These are phyloP conservation scores for Agraylea sexmaculata DNA, from an alignment of 1,140 invertebrate genomes.

Conservation along the genomic window DNA sequence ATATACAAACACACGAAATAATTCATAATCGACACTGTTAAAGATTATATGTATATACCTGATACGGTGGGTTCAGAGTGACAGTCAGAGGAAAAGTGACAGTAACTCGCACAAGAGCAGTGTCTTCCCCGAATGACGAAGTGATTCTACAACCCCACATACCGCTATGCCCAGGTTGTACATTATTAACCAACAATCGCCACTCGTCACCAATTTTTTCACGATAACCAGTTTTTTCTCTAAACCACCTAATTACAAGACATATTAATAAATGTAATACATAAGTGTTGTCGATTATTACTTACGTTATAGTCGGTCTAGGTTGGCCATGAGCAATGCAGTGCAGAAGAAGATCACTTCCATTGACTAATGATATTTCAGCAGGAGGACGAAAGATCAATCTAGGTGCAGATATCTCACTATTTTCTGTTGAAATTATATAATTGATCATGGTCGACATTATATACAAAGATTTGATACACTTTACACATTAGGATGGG, in stretches of 20 bases:
- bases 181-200: conserved; percentile 5
- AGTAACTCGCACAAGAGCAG: conserved; percentile 6
- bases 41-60: conserved; percentile 7
- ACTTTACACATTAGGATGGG: too few relatives aligned
- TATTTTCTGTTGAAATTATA: too few relatives aligned
- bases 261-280: too few relatives aligned
- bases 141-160: conserved; percentile 15
- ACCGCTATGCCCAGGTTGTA: conserved; percentile 3
- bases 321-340: conserved; percentile 61
- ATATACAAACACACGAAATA: background rate
- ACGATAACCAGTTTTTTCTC: too few relatives aligned
- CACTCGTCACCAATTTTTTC: conserved; percentile 4
- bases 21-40: background rate
- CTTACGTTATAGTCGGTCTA: conserved; percentile 52
- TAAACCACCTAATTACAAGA: too few relatives aligned
- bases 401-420: too few relatives aligned
- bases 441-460: too few relatives aligned
- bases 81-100: conserved; percentile 10
- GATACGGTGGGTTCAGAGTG: conserved; percentile 7
- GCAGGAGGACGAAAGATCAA: conserved; percentile 49
- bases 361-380: conserved; percentile 47
- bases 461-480: too few relatives aligned
- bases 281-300: too few relatives aligned
- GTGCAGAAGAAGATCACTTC: conserved; percentile 51
- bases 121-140: conserved; percentile 15